Evolutionary conservation across 2,888 invertebrate species (phyloP).

Genomic region (Drosophila parthenogenetica): DNA sequence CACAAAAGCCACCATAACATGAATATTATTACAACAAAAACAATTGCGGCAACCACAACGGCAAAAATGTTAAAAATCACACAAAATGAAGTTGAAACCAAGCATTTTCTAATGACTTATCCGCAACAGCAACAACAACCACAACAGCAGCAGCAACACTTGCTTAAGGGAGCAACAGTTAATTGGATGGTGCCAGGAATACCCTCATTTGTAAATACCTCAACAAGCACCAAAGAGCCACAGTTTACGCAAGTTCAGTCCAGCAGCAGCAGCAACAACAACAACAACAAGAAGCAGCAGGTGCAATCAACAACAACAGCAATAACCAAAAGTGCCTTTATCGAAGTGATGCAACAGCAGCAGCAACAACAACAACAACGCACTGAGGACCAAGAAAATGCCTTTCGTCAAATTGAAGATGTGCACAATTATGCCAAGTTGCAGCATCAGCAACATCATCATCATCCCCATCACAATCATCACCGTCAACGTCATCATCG

Average conservation of each 20-base stretch:
- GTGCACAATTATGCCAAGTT: constrained; percentile 85
- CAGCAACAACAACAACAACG: constrained; percentile 57
- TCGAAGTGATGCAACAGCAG: constrained; percentile 36
- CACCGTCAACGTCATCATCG: constrained; percentile 20
- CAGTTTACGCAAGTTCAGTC: constrained; percentile 44
- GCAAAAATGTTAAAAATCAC: constrained; percentile 47
- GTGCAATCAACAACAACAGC: constrained; percentile 40
- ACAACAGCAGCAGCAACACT: constrained; percentile 23
- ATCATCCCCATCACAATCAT: constrained; percentile 26
- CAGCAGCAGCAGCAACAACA: constrained; percentile 29
- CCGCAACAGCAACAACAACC: constrained; percentile 39
- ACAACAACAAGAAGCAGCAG: constrained; percentile 26
- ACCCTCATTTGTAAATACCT: constrained; percentile 48
- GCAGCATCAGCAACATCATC: constrained; percentile 62
- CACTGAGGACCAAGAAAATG: constrained; percentile 84
- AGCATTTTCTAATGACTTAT: constrained; percentile 46
- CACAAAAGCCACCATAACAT: constrained; percentile 56
- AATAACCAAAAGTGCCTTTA: constrained; percentile 74
- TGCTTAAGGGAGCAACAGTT: constrained; percentile 31
- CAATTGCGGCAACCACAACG: constrained; percentile 17
- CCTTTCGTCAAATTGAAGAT: constrained; percentile 84
- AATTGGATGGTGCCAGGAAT: constrained; percentile 46
- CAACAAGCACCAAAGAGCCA: constrained; percentile 55
- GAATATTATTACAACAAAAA: constrained; percentile 30
- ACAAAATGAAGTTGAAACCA: constrained; percentile 43